Evolutionary conservation across 2,113 vertebrate genomes (phyloP).

Genomic region (Gobius niger): DNA sequence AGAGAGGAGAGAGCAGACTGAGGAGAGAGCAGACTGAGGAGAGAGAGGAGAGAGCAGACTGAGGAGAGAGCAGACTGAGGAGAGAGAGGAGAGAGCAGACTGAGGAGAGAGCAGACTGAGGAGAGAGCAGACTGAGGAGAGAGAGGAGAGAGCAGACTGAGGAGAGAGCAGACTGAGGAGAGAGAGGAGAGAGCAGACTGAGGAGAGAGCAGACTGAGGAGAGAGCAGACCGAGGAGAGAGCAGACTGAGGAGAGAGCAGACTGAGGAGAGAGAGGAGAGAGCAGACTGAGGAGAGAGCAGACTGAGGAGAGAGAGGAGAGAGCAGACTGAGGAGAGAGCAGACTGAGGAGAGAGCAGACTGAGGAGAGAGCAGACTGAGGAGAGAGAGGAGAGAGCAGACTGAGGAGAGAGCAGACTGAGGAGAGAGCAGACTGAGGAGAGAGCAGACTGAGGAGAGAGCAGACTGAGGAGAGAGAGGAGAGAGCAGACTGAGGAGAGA

Average conservation of each 20-base stretch:
- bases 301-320: slow-evolving; percentile 7
- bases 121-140: slow-evolving; percentile 24
- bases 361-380: slow-evolving; percentile 9
- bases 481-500: too few species aligned
- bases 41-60: slow-evolving; percentile 12
- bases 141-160: slow-evolving; percentile 27
- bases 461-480: slow-evolving; percentile 26
- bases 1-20: slow-evolving; percentile 24
- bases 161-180: slow-evolving; percentile 14
- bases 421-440: slow-evolving; percentile 16
- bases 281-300: slow-evolving; percentile 17
- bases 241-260: slow-evolving; percentile 37
- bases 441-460: slow-evolving; percentile 33
- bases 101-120: slow-evolving; percentile 26
- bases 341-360: slow-evolving; percentile 27
- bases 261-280: slow-evolving; percentile 22
- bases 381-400: slow-evolving; percentile 14
- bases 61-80: slow-evolving; percentile 33
- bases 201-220: slow-evolving; percentile 30
- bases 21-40: slow-evolving; percentile 20
- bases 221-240: slow-evolving; percentile 14
- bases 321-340: slow-evolving; percentile 34
- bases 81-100: slow-evolving; percentile 28
- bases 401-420: slow-evolving; percentile 34
- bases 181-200: slow-evolving; percentile 17